These are phyloP conservation scores for Pheosia gnoma DNA, from an alignment of 2,888 invertebrate species.

Conservation along the genomic window DNA sequence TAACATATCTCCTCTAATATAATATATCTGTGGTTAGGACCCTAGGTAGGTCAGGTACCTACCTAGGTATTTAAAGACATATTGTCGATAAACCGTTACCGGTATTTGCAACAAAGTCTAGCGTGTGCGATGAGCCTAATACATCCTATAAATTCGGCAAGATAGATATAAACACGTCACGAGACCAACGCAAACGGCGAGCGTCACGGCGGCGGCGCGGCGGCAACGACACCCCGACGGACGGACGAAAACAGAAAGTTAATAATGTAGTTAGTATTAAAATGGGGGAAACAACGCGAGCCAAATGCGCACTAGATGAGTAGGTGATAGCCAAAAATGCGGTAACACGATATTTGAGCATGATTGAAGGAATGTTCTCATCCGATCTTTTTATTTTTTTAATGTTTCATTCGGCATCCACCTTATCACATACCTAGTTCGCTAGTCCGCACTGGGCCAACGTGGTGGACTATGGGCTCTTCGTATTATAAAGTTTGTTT, in stretches of 20 bases:
- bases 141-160: not conserved
- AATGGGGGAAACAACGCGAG: constrained; percentile 25
- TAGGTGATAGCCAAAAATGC: constrained; percentile 19
- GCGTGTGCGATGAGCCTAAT: not conserved
- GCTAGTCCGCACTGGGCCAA: too few relatives aligned
- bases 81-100: too few relatives aligned
- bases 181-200: not conserved
- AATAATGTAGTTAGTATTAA: constrained; percentile 5
- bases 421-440: too few relatives aligned
- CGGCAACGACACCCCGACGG: constrained; percentile 10
- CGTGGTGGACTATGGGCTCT: too few relatives aligned
- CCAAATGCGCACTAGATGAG: constrained; percentile 38
- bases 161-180: not conserved
- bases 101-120: too few relatives aligned
- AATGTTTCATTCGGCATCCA: too few relatives aligned
- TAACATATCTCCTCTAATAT: too few relatives aligned
- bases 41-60: too few relatives aligned
- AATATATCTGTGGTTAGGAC: too few relatives aligned
- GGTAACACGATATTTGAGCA: not conserved
- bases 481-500: too few relatives aligned
- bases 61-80: too few relatives aligned
- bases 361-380: not conserved
- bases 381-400: too few relatives aligned
- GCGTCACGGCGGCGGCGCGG: not conserved
- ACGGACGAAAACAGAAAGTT: constrained; percentile 27